Conservation (phyloP, 2,113 vertebrate species). For the Callionymus lyra region DNA sequence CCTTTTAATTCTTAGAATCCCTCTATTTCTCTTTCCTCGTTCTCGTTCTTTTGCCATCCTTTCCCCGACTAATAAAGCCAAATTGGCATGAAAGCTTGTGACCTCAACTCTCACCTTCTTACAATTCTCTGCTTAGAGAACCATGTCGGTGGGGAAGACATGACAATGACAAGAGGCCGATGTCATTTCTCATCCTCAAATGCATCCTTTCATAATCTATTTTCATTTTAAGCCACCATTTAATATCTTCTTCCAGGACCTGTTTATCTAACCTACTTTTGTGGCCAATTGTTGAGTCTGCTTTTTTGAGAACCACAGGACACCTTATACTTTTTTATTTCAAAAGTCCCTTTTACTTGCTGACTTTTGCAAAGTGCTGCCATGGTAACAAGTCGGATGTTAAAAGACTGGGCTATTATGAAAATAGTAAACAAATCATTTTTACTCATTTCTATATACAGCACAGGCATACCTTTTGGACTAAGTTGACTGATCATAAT, state of each 20-base stretch:
- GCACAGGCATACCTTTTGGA: too few relatives aligned
- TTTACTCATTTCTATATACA: too few relatives aligned
- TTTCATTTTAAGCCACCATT: constrained; percentile 14
- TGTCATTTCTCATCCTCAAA: constrained; percentile 27
- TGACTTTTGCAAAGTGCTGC: too few relatives aligned
- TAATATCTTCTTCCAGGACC: constrained; percentile 3
- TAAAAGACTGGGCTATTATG: too few relatives aligned
- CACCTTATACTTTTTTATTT: too few relatives aligned
- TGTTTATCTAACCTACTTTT: too few relatives aligned
- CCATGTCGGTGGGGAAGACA: constrained; percentile 16
- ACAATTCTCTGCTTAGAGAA: constrained; percentile 28
- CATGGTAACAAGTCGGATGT: too few relatives aligned
- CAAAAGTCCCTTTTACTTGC: too few relatives aligned
- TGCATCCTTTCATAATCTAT: constrained; percentile 14
- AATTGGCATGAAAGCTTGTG: constrained; percentile 55
- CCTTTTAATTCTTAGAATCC: constrained; percentile 55
- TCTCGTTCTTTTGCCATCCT: constrained; percentile 13
- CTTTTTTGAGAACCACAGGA: too few relatives aligned
- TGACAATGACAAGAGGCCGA: constrained; percentile 24
- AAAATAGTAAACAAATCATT: too few relatives aligned
- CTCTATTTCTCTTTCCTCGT: constrained; percentile 11
- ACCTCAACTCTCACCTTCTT: constrained; percentile 32
- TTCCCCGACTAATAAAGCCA: constrained; percentile 47
- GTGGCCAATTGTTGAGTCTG: too few relatives aligned
- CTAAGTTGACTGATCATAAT: too few relatives aligned